Evolutionary conservation across 2,797 vertebrate species (phyloP), one percentile per base, ranked within the genome.

Genomic region (Sarcophilus harrisii): DNA sequence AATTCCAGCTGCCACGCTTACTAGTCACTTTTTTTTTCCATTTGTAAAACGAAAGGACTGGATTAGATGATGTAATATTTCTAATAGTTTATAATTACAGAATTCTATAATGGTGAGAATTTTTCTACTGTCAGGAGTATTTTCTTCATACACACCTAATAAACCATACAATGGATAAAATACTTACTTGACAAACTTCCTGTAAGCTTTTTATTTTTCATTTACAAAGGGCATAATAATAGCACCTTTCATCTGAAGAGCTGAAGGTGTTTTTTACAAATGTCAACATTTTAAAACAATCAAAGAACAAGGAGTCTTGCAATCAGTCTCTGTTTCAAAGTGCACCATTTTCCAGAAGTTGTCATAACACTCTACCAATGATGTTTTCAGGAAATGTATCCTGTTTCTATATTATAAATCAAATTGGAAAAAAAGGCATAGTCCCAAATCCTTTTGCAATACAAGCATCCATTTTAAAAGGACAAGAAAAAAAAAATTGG

Each of bases 191-290:
- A 98, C 96, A 97, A 97, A 97, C 97, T 97, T 98, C 97, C 98
- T 98, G 96, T 95, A 97, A 96, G 96, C 66, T 94, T 97, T 98
- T 98, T 97, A 98, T 98, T 90, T 30, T 90, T 98, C 96, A 97
- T 98, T 97, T 97, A 98, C 96, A 98, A 94, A 97, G 66, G 95
- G 95, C 93, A 97, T 95, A 45, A 87, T 87, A 87, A 95, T 52
- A 97, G 97, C 97, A 97, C 96, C 96, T 94, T 97, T 97, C 96
- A 97, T 91, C 87, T 95, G 96, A 97, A 95, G 98, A 98, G 95
- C 81, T 96, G 89, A 97, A 97, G 96, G 97, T 96, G 95, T 96
- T 97, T n/a, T 87, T 98, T 97, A 98, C 97, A 97, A 98, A 98
- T 92, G 96, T 96, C 87, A 97, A 95, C 96, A 97, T 96, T 98